Base-by-base conservation (phyloP, 2,888 invertebrate species). In the Aquatica leii region DNA sequence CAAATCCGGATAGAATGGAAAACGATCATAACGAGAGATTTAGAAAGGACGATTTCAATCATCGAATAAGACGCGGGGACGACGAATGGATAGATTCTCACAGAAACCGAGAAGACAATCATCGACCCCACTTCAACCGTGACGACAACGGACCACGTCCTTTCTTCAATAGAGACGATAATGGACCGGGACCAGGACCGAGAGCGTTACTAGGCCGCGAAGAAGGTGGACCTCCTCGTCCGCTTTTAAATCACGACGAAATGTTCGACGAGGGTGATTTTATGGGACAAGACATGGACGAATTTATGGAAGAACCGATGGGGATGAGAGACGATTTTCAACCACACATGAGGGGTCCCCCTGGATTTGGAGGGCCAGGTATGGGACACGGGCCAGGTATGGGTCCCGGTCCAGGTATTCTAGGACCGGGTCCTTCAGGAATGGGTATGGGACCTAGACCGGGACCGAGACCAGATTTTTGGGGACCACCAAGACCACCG, bases 331-430 rank as follows among this genome's bases (percentile, higher is more conserved):
- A 71, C 52, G 68, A 71, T 20, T 73, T 61, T 55, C 70, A 71
- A 17, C 65, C 58, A 43, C 0, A 77, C 74, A 4, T 78, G 17
- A 37, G 54, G 67, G 80, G 80, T 35, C 81, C 81, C 1, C 80
- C 82, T 17, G 77, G 75, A 6, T 81, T 80, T 62, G 81, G 79
- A 37, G 37, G 37, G 8, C 74, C 74, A n/a, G 24, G 24, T 6
- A 2, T 6, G 6, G 24, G 24, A 24, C 24, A 24, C 6, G 24
- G 24, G 2, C 24, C 24, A 2, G 24, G 24, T 6, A 24, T 24
- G 24, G 24, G 24, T 6, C 6, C 24, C 2, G 24, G 24, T 4
- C 49, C n/a, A n/a, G 49, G 49, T 6, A 21, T 31, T 1, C 14
- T 50, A 31, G 49, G 40, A 9, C 41, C 52, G 3, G 53, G 54